These are phyloP conservation scores for Carcinoscorpius rotundicauda DNA, from an alignment of 1,140 invertebrate species.

Conservation along the genomic window DNA sequence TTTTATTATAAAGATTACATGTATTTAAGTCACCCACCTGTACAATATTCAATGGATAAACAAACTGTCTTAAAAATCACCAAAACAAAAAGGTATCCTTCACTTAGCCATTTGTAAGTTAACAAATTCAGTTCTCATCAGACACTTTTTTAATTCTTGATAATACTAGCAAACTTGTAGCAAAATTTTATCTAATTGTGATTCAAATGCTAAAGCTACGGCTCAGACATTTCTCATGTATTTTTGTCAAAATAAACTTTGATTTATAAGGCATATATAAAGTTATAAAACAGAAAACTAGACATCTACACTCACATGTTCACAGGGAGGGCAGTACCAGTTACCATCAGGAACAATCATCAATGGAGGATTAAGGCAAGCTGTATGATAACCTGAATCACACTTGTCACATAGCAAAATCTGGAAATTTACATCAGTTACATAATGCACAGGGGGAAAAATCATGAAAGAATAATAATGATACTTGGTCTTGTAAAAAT, in stretches of 20 bases:
- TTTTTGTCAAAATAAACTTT: neutral
- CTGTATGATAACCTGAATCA: slow-evolving; percentile 88
- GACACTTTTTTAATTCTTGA: too few relatives aligned
- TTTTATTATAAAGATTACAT: too few relatives aligned
- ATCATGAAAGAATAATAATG: neutral
- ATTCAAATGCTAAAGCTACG: too few relatives aligned
- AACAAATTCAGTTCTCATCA: too few relatives aligned
- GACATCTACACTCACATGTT: slow-evolving; percentile 47
- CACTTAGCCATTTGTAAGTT: too few relatives aligned
- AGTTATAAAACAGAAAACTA: neutral
- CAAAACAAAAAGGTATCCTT: too few relatives aligned
- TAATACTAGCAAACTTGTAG: too few relatives aligned
- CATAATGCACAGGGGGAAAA: slow-evolving; percentile 4
- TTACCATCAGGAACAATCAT: slow-evolving; percentile 90
- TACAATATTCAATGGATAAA: too few relatives aligned
- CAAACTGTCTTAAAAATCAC: too few relatives aligned
- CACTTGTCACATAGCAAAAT: slow-evolving; percentile 89
- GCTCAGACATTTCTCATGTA: too few relatives aligned
- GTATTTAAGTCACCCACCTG: too few relatives aligned
- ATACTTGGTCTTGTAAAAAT: neutral
- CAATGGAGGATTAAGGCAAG: slow-evolving; percentile 76
- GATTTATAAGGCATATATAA: slow-evolving; percentile 5
- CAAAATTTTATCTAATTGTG: too few relatives aligned
- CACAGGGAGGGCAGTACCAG: slow-evolving; percentile 93
- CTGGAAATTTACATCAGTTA: slow-evolving; percentile 28